Percentiles rank a stretch among this genome's conserved stretches.
phyloP scores from a whole-genome alignment of 2,888 invertebrate species.

The Cephus runcator region DNA sequence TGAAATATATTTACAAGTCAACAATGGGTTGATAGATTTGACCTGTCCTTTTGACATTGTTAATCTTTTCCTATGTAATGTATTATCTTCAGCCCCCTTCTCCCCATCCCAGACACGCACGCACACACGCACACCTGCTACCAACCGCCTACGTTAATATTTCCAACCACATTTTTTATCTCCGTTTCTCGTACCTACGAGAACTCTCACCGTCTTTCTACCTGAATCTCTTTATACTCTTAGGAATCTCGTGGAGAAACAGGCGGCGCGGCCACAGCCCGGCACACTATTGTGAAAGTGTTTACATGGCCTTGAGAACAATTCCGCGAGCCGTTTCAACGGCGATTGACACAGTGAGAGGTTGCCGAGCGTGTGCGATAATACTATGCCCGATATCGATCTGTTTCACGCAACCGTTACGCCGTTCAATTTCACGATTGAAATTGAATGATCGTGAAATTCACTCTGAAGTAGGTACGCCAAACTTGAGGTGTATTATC shows the following conservation, averaged over 20 bases:
- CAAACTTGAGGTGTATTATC: background rate
- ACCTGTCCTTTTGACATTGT: too few relatives aligned
- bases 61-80: too few relatives aligned
- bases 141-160: background rate
- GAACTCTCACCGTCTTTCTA: background rate
- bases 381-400: background rate
- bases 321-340: background rate
- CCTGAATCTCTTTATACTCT: background rate
- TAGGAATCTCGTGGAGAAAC: background rate
- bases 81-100: too few relatives aligned
- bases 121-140: too few relatives aligned
- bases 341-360: slow-evolving; percentile 7
- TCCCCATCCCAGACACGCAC: too few relatives aligned
- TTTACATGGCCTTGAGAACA: slow-evolving; percentile 2
- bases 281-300: background rate
- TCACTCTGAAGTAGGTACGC: background rate
- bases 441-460: background rate
- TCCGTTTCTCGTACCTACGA: background rate
- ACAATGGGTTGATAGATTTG: too few relatives aligned
- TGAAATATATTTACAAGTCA: too few relatives aligned
- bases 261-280: background rate
- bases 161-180: background rate
- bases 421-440: background rate
- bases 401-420: background rate
- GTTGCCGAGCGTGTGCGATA: slow-evolving; percentile 5